These are phyloP conservation scores for Larimichthys polyactis DNA, from an alignment of 2,113 vertebrate genomes.

Conservation along the genomic window DNA sequence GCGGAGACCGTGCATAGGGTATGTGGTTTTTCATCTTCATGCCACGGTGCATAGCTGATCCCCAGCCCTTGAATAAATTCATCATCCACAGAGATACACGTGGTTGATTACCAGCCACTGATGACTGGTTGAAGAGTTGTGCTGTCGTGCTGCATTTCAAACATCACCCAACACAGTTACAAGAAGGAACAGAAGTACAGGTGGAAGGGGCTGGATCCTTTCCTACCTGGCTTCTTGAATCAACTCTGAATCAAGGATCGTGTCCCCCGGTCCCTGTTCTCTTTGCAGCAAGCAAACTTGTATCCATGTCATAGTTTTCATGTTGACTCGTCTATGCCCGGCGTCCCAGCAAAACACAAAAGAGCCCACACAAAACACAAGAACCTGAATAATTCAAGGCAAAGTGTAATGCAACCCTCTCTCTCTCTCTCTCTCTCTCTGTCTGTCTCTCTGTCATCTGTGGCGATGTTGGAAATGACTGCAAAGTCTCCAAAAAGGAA, in stretches of 20 bases:
- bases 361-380: conserved; percentile 75
- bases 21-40: background rate
- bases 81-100: background rate
- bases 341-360: conserved; percentile 74
- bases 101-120: background rate
- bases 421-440: conserved; percentile 58
- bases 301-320: conserved; percentile 71
- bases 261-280: too few species aligned
- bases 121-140: background rate
- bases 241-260: background rate
- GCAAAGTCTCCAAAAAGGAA: conserved; percentile 25
- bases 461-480: conserved; percentile 52
- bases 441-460: conserved; percentile 53
- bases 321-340: conserved; percentile 56
- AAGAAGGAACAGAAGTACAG: conserved; percentile 12
- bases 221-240: conserved; percentile 13
- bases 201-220: conserved; percentile 28
- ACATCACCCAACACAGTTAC: background rate
- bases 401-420: conserved; percentile 74
- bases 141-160: conserved; percentile 23
- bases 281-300: conserved; percentile 16
- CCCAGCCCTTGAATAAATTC: background rate
- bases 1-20: conserved; percentile 4
- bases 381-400: conserved; percentile 83
- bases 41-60: background rate